Conservation (phyloP, 23 tunicate genomes). For the Trididemnum nubilum region DNA sequence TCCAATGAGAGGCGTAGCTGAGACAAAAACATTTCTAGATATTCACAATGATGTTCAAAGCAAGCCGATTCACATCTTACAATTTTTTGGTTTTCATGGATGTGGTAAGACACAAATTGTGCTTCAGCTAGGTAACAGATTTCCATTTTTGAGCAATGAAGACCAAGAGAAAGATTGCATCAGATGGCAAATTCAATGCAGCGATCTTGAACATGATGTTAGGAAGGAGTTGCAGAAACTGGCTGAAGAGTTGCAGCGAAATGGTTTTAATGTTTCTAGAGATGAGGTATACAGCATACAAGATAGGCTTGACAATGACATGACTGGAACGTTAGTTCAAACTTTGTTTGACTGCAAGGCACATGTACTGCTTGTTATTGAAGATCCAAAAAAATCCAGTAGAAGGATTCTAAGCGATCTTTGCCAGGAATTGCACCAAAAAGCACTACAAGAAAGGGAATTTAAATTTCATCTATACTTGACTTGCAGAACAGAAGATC, state of each 20-base stretch:
- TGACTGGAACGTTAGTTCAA: background rate
- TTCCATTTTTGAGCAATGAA: background rate
- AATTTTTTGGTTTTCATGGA: conserved; percentile 23
- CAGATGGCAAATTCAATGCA: conserved; percentile 22
- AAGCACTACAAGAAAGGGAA: background rate
- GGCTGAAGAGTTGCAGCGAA: conserved; percentile 8
- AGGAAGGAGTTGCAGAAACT: conserved; percentile 24
- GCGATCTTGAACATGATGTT: conserved; percentile 26
- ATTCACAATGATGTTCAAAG: background rate
- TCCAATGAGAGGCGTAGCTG: background rate
- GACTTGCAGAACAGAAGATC: background rate
- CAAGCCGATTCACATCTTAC: background rate
- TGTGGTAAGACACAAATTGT: conserved; percentile 21
- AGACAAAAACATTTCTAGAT: background rate
- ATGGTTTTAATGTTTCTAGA: background rate
- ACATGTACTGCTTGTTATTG: background rate
- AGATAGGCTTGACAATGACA: background rate
- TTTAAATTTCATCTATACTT: conserved; percentile 14
- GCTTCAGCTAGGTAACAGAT: background rate
- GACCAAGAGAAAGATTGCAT: background rate
- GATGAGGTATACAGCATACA: background rate
- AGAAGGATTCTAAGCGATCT: background rate
- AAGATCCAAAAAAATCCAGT: background rate
- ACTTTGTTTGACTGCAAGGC: background rate
- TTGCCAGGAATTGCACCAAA: background rate